A percentile compares a stretch with the other conserved stretches of the same genome.
Evolutionary conservation across 92 coral and sea anemone species (phyloP).

Genomic region (Palythoa grandis): DNA sequence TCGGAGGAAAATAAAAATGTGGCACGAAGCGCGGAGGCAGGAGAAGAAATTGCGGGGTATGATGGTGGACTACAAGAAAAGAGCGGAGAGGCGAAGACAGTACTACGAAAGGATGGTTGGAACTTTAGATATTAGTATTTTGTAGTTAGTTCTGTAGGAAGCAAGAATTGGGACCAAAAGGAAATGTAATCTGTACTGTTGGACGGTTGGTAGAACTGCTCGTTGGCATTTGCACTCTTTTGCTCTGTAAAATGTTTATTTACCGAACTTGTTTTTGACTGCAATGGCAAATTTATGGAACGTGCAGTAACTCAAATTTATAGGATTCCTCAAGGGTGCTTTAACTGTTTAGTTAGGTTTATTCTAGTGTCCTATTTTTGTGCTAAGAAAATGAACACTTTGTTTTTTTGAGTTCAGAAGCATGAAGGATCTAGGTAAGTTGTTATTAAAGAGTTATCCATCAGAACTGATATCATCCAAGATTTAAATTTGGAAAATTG

Average conservation of each 20-base stretch:
- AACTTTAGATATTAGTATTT: conserved; percentile 37
- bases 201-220: conserved; percentile 13
- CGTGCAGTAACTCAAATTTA: no score
- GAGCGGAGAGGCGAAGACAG: conserved; percentile 95
- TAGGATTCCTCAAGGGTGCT: background rate
- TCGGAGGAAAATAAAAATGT: conserved; percentile 60
- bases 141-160: conserved; percentile 48
- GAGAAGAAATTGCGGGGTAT: conserved; percentile 93
- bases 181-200: background rate
- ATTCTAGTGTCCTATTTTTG: background rate
- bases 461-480: no score
- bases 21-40: conserved; percentile 99
- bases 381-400: background rate
- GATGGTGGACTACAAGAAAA: conserved; percentile 95
- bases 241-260: background rate
- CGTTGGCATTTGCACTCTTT: background rate
- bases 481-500: no score
- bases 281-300: background rate
- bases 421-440: background rate
- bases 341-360: no score
- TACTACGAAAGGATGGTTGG: conserved; percentile 95
- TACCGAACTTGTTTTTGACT: background rate
- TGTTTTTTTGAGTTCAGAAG: background rate
- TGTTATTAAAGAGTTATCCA: no score
- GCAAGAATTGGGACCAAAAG: conserved; percentile 20